Conservation (phyloP, 2,888 invertebrate species). For the Agrenia bidenticulata region DNA sequence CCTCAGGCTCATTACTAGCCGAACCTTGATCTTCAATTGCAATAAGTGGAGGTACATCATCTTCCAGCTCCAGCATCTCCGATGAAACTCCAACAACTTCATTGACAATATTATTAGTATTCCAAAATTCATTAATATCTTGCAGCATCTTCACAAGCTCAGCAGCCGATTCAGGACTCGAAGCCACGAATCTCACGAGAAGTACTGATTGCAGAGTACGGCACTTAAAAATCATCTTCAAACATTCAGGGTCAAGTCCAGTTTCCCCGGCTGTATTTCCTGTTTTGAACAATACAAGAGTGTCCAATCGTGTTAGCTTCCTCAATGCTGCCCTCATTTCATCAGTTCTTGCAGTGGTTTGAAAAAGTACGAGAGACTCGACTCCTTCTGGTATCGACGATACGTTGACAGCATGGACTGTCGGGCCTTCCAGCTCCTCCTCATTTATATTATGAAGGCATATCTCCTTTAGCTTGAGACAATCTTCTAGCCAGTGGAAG, state of each 20-base stretch:
- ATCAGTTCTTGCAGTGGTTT: conserved; percentile 31
- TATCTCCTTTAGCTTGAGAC: conserved; percentile 33
- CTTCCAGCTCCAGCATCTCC: too few relatives aligned
- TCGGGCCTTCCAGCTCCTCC: conserved; percentile 23
- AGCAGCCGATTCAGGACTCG: neutral
- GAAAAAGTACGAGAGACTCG: conserved; percentile 32
- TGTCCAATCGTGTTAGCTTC: conserved; percentile 27
- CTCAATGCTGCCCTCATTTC: conserved; percentile 17
- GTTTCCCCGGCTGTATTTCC: conserved; percentile 37
- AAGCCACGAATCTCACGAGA: conserved; percentile 34
- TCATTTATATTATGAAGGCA: conserved; percentile 37
- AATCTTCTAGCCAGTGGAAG: conserved; percentile 24
- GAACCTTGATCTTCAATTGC: too few relatives aligned
- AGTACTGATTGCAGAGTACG: conserved; percentile 27
- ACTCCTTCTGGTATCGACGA: conserved; percentile 21
- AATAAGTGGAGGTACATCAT: too few relatives aligned
- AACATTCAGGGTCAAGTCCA: conserved; percentile 24
- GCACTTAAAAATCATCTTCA: conserved; percentile 28
- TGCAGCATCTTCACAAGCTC: neutral
- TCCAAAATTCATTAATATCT: neutral
- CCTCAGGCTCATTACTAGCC: too few relatives aligned
- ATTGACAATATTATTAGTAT: neutral
- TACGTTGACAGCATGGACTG: conserved; percentile 28
- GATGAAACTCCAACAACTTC: too few relatives aligned
- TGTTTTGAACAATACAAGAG: conserved; percentile 34